Conservation (phyloP, 2,113 vertebrate species). For the Odocoileus hemionus region DNA sequence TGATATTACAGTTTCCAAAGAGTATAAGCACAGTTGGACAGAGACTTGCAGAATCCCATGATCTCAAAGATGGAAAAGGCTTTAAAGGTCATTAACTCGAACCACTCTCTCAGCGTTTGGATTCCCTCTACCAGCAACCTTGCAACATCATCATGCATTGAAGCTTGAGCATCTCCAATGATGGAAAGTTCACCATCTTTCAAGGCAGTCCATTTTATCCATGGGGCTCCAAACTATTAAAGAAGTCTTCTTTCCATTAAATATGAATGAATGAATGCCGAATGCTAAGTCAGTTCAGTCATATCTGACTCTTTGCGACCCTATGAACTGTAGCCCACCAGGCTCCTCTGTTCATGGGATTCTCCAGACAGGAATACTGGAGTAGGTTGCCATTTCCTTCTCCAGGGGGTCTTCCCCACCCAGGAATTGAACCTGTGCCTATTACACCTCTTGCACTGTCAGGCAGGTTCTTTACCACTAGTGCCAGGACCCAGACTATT, state of each 20-base stretch:
- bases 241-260: background rate
- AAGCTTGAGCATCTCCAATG: background rate
- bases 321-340: background rate
- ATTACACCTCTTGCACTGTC: background rate
- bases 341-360: background rate
- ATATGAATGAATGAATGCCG: background rate
- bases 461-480: background rate
- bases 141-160: background rate
- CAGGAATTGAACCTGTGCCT: background rate
- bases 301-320: background rate
- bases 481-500: fast-evolving
- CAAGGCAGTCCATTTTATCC: background rate
- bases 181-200: background rate
- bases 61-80: background rate
- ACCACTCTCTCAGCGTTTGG: background rate
- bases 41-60: background rate
- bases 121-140: background rate
- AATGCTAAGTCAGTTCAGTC: background rate
- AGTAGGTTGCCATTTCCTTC: background rate
- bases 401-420: background rate
- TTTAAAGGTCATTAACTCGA: background rate
- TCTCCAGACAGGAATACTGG: background rate
- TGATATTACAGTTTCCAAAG: background rate
- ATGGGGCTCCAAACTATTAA: background rate
- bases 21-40: background rate